phyloP scores from a whole-genome alignment of 1,140 invertebrate species.

The Camponotus floridanus region DNA sequence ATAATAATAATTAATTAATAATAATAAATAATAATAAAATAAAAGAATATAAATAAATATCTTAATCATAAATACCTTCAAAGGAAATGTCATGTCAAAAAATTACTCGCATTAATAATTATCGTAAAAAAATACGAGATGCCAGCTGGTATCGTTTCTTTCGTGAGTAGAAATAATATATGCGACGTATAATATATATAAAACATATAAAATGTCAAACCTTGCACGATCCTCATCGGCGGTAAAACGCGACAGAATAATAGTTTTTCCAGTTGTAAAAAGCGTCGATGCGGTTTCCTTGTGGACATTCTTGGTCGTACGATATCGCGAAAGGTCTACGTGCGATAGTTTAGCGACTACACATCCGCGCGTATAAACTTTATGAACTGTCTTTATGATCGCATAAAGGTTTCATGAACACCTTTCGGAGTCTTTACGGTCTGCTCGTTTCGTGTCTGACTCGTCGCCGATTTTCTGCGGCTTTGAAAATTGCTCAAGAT shows the following conservation, averaged over 20 bases:
- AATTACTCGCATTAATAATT: background rate
- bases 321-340: conserved; percentile 49
- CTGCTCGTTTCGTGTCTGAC: conserved; percentile 30
- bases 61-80: no score
- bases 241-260: conserved; percentile 30
- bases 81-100: no score
- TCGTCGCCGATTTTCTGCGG: conserved; percentile 48
- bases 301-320: conserved; percentile 33
- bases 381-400: conserved; percentile 73
- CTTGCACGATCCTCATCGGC: background rate
- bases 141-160: background rate
- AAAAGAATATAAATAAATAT: no score
- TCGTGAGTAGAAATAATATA: conserved; percentile 27
- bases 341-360: conserved; percentile 67
- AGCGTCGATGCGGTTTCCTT: conserved; percentile 3
- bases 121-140: background rate
- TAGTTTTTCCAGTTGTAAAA: conserved; percentile 66
- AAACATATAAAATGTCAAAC: conserved; percentile 17
- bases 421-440: conserved; percentile 56
- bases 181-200: conserved; percentile 16
- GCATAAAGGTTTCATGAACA: conserved; percentile 72
- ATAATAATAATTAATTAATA: no score
- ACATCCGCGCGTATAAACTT: conserved; percentile 65
- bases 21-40: no score
- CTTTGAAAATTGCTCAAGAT: conserved; percentile 31